Percentiles rank a stretch among this genome's conserved stretches.
These are phyloP conservation scores for Podarcis raffonei DNA, from an alignment of 2,113 vertebrate species.

Conservation along the genomic window DNA sequence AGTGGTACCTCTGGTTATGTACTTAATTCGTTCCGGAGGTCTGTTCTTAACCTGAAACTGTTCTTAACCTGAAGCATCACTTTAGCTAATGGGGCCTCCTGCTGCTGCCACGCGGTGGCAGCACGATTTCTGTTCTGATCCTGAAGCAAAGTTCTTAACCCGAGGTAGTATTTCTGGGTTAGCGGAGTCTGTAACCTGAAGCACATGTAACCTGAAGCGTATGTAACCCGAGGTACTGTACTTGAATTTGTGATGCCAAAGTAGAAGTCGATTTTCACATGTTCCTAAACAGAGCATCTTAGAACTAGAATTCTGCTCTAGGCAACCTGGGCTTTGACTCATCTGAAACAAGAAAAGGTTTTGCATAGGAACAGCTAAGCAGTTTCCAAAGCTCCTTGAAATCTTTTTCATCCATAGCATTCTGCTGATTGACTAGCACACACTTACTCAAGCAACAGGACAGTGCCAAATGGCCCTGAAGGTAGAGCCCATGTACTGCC, in stretches of 20 bases:
- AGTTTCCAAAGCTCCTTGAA: neutral
- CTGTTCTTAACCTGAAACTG: too few relatives aligned
- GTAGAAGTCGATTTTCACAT: neutral
- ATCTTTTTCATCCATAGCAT: neutral
- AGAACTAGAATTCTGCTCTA: neutral
- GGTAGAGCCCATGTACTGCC: neutral
- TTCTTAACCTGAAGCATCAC: too few relatives aligned
- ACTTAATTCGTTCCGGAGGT: too few relatives aligned
- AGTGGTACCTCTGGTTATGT: too few relatives aligned
- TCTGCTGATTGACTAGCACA: neutral
- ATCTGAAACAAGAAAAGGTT: neutral
- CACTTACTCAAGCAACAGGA: neutral
- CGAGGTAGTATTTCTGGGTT: too few relatives aligned
- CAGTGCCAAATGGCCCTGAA: neutral
- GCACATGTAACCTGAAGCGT: too few relatives aligned
- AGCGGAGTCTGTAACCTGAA: too few relatives aligned
- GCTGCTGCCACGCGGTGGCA: too few relatives aligned
- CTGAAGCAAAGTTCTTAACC: too few relatives aligned
- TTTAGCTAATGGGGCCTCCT: too few relatives aligned
- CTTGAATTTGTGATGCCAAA: neutral
- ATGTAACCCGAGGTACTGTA: neutral
- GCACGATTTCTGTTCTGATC: too few relatives aligned
- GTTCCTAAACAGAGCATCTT: neutral
- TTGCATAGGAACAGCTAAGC: neutral
- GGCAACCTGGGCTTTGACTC: neutral